Percentiles rank a stretch among this genome's conserved stretches.
phyloP scores from a whole-genome alignment of 2,888 invertebrate genomes.

The Drosophila tripunctata region DNA sequence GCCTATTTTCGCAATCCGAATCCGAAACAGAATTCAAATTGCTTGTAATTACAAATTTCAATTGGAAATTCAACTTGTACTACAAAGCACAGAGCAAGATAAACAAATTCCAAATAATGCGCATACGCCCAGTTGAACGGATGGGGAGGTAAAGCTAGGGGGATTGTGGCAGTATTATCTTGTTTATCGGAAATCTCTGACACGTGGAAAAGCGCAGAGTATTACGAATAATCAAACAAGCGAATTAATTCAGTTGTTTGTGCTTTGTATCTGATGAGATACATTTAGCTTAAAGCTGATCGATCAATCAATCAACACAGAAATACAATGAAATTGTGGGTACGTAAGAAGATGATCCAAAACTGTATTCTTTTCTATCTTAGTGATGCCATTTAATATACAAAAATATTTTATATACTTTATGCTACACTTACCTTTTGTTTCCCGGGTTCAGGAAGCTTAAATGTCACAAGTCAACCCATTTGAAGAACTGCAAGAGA shows the following conservation, averaged over 20 bases:
- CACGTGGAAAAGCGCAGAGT: constrained; percentile 41
- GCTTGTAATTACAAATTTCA: constrained; percentile 47
- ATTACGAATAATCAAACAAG: constrained; percentile 23
- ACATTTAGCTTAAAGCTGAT: constrained; percentile 26
- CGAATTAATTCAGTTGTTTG: constrained; percentile 44
- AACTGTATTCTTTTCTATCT: neutral
- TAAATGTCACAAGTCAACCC: constrained; percentile 84
- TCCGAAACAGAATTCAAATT: no score
- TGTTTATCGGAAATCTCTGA: constrained; percentile 22
- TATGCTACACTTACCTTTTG: constrained; percentile 80
- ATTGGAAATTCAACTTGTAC: constrained; percentile 46
- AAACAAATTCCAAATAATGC: constrained; percentile 47
- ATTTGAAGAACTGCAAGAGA: constrained; percentile 83
- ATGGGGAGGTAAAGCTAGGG: no score
- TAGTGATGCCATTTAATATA: neutral
- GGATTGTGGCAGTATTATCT: constrained; percentile 13
- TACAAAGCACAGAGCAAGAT: constrained; percentile 32
- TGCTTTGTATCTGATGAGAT: constrained; percentile 24
- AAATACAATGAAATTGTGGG: constrained; percentile 33
- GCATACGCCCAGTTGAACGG: constrained; percentile 34
- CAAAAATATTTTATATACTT: neutral
- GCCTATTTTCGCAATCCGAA: constrained; percentile 4
- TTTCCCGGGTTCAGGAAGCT: constrained; percentile 84
- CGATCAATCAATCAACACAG: constrained; percentile 50
- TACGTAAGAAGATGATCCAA: constrained; percentile 2